Evolutionary conservation across 2,113 vertebrate species (phyloP).

Genomic region (Gulo gulo): DNA sequence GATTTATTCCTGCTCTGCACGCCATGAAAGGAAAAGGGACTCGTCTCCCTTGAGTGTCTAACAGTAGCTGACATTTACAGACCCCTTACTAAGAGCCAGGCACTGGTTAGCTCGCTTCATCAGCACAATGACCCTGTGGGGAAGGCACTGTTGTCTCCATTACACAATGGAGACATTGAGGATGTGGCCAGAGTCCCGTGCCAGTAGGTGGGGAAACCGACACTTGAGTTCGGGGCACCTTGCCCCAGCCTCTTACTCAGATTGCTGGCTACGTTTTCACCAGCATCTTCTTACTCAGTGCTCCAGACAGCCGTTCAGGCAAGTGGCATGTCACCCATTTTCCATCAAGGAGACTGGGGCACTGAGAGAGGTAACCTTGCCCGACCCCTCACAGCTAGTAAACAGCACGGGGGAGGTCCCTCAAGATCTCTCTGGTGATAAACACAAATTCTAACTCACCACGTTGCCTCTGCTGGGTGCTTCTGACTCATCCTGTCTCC

Average conservation of each 20-base stretch:
- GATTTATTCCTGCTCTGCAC: neutral
- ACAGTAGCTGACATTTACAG: neutral
- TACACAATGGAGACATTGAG: neutral
- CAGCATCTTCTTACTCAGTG: neutral
- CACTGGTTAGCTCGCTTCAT: neutral
- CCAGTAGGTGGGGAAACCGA: neutral
- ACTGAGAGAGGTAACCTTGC: neutral
- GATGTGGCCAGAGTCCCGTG: neutral
- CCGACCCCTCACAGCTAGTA: neutral
- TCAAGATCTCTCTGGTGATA: neutral
- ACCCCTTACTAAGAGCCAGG: neutral
- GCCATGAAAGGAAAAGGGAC: neutral
- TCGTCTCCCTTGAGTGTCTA: neutral
- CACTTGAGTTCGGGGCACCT: neutral
- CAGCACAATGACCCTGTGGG: too few species aligned
- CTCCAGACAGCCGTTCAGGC: neutral
- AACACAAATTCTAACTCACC: neutral
- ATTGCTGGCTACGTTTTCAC: neutral
- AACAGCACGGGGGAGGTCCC: too few species aligned
- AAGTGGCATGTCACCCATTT: neutral
- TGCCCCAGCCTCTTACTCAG: neutral
- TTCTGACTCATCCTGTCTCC: neutral
- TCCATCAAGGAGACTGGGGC: neutral
- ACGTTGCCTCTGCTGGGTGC: neutral
- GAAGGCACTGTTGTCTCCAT: neutral